Base-by-base conservation (phyloP, 2,888 invertebrate species). In the Pachycephus smyrnensis region DNA sequence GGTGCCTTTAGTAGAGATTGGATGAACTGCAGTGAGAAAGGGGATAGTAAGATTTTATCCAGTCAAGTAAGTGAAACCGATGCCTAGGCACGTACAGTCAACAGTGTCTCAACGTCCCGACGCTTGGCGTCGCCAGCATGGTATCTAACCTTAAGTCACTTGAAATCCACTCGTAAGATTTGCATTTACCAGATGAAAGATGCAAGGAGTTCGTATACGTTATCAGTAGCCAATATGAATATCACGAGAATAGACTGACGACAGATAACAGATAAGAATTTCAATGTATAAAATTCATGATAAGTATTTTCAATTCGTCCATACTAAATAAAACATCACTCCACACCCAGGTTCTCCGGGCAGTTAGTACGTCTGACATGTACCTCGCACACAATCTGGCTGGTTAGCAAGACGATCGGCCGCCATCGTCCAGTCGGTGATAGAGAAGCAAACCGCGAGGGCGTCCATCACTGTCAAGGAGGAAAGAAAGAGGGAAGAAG, bases 251-350 rank as follows among this genome's bases (percentile, higher is more conserved):
- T 55, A 55, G 23, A 23, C 40, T 40, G 23, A 40, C 40, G 1
- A 40, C 40, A 6, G 15, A 23, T 9, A 55, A 23, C 2, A 9
- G 55, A 23, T 55, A 55, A 23, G 55, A 23, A 55, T 55, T 55
- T 23, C 55, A 55, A 55, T 55, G 23, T 55, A 55, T 23, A 15
- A 55, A 23, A 55, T 55, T 55, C 55, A 55, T 23, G 55, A 55
- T 55, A 55, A 55, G 23, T 55, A 55, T 55, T 55, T 55, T 55
- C 55, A 55, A 55, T 55, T 55, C 55, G 55, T 86, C 84, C 84
- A 83, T 88, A 86, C 88, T 90, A 90, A 90, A 90, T 90, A 90
- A 90, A 90, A 90, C 90, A 89, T 90, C 90, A 90, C 87, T 88
- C 83, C 87, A 80, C 75, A 71, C 36, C 69, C 55, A 36, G 75